phyloP scores from a whole-genome alignment of 2,888 invertebrate genomes.

The Zaprionus bogoriensis region DNA sequence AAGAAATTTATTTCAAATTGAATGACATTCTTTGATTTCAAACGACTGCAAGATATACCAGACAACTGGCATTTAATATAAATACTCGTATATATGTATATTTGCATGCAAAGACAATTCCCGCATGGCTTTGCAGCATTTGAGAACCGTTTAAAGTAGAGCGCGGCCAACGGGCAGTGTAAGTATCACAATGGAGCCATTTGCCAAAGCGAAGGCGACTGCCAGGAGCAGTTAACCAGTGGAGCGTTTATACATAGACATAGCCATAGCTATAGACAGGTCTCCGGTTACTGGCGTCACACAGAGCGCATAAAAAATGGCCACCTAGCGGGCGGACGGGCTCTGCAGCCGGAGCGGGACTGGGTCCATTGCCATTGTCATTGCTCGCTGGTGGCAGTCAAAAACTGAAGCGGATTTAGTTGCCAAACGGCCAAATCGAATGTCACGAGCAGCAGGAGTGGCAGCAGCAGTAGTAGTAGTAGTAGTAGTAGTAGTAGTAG shows the following conservation, averaged over 20 bases:
- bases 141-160: neutral
- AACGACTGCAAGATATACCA: too few relatives aligned
- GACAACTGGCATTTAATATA: too few relatives aligned
- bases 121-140: neutral
- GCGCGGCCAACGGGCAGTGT: neutral
- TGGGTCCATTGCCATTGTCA: conserved; percentile 42
- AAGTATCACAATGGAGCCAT: conserved; percentile 1
- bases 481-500: too few relatives aligned
- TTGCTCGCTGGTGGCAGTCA: conserved; percentile 46
- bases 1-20: too few relatives aligned
- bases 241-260: conserved; percentile 19
- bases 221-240: conserved; percentile 30
- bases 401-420: conserved; percentile 59
- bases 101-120: neutral
- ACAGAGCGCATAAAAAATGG: conserved; percentile 47
- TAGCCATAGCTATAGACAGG: too few relatives aligned
- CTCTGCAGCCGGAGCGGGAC: neutral
- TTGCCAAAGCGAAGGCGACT: conserved; percentile 16
- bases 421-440: conserved; percentile 60
- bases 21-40: too few relatives aligned
- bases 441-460: conserved; percentile 47
- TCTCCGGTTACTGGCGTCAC: conserved; percentile 12
- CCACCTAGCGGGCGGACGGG: conserved; percentile 34
- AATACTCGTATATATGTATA: neutral
- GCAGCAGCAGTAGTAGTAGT: neutral